Evolutionary conservation across 1,140 invertebrate species (phyloP).

Genomic region (Ostrea denselamellosa): DNA sequence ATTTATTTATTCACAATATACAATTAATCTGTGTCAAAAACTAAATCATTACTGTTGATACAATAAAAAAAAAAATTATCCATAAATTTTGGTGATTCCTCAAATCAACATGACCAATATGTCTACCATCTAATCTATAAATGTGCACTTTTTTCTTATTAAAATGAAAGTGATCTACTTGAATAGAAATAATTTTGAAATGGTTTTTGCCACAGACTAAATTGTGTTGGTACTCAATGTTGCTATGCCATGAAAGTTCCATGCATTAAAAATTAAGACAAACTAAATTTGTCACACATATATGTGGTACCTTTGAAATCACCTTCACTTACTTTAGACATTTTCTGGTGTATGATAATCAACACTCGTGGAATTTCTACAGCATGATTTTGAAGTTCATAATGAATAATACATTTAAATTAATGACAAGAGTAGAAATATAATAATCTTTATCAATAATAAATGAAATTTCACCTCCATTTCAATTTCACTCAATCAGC

Average conservation of each 20-base stretch:
- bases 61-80: too few relatives aligned
- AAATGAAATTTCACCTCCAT: too few relatives aligned
- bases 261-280: not conserved
- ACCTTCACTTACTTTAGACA: conserved; percentile 30
- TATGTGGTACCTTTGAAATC: not conserved
- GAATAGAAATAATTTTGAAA: not conserved
- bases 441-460: too few relatives aligned
- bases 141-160: not conserved
- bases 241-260: not conserved
- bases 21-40: not conserved
- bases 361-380: not conserved
- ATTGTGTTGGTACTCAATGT: not conserved
- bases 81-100: too few relatives aligned
- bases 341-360: not conserved
- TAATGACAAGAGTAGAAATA: too few relatives aligned
- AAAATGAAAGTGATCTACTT: not conserved
- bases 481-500: too few relatives aligned
- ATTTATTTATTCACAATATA: not conserved
- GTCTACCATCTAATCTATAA: too few relatives aligned
- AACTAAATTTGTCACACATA: not conserved
- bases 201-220: not conserved
- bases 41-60: not conserved
- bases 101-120: too few relatives aligned
- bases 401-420: too few relatives aligned
- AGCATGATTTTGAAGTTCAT: not conserved